Percentiles rank a stretch among this genome's conserved stretches.
These are phyloP conservation scores for Drosophila teissieri DNA, from an alignment of 1,140 invertebrate genomes.

Conservation along the genomic window DNA sequence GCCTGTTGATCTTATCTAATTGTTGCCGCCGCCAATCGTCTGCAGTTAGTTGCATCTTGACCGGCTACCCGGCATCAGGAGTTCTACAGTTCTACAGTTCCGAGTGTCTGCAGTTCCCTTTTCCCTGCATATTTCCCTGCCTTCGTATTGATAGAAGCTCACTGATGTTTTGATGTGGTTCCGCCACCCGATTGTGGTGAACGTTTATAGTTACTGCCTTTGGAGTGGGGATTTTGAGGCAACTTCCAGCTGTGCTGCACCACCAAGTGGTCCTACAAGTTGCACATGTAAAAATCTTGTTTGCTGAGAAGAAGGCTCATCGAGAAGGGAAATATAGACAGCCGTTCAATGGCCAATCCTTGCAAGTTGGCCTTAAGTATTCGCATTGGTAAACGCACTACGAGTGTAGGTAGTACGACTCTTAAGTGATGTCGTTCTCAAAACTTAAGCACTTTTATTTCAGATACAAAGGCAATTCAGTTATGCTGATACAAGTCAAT, in stretches of 20 bases:
- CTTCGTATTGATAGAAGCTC: conserved; percentile 27
- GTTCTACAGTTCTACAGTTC: conserved; percentile 17
- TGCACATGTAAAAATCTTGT: conserved; percentile 31
- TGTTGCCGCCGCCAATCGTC: conserved; percentile 56
- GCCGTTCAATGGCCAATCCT: neutral
- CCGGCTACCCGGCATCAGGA: conserved; percentile 6
- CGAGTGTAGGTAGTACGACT: too few relatives aligned
- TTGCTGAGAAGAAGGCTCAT: neutral
- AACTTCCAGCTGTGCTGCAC: conserved; percentile 11
- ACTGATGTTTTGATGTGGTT: conserved; percentile 46
- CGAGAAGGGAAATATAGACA: conserved; percentile 4
- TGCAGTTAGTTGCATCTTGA: conserved; percentile 54
- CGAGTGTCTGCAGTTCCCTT: neutral
- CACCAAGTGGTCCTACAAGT: conserved; percentile 10
- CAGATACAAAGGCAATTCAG: too few relatives aligned
- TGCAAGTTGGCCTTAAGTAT: too few relatives aligned
- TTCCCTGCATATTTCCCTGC: neutral
- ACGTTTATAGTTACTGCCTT: conserved; percentile 47
- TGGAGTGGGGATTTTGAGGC: neutral
- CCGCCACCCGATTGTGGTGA: conserved; percentile 37
- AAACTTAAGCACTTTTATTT: too few relatives aligned
- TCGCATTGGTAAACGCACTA: too few relatives aligned
- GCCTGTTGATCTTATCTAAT: conserved; percentile 79
- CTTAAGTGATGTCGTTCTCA: too few relatives aligned
- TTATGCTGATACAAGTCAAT: neutral